Conservation (phyloP, 2,888 invertebrate species). For the Lochmaea capreae region DNA sequence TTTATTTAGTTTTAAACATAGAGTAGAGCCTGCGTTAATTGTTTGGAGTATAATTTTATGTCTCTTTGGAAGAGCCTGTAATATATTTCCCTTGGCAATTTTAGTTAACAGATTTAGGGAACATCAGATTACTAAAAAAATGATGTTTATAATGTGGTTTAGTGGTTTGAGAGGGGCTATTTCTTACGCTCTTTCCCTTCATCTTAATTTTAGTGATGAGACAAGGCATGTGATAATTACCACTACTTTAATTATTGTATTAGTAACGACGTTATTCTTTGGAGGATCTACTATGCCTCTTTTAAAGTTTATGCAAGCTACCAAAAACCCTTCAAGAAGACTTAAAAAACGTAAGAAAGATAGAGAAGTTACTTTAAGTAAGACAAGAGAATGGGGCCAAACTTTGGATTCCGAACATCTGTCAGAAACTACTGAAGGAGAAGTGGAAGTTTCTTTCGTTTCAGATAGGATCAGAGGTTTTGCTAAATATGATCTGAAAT, state of each 20-base stretch:
- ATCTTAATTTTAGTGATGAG: conserved; percentile 93
- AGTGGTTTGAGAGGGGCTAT: conserved; percentile 97
- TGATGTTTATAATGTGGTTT: conserved; percentile 99
- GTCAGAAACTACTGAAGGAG: conserved; percentile 93
- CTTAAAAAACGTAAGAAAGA: conserved; percentile 68
- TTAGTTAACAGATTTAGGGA: conserved; percentile 96
- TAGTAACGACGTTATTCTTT: conserved; percentile 94
- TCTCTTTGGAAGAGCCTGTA: conserved; percentile 92
- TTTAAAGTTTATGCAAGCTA: conserved; percentile 88
- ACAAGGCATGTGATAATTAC: conserved; percentile 97
- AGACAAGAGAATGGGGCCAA: conserved; percentile 98
- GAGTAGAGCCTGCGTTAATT: conserved; percentile 90
- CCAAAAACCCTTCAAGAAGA: conserved; percentile 69
- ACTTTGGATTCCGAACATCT: conserved; percentile 93
- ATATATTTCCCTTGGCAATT: conserved; percentile 95
- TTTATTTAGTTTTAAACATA: conserved; percentile 93
- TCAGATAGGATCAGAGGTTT: conserved; percentile 88
- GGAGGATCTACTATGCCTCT: conserved; percentile 99
- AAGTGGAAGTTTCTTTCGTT: conserved; percentile 88
- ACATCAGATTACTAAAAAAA: conserved; percentile 97
- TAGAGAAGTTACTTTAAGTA: conserved; percentile 92
- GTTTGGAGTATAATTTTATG: conserved; percentile 95
- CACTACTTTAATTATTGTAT: conserved; percentile 96
- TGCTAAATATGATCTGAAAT: conserved; percentile 91
- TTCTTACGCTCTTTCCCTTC: conserved; percentile 96